Evolutionary conservation across 1,140 invertebrate species (phyloP).

Genomic region (Aphidius gifuensis): DNA sequence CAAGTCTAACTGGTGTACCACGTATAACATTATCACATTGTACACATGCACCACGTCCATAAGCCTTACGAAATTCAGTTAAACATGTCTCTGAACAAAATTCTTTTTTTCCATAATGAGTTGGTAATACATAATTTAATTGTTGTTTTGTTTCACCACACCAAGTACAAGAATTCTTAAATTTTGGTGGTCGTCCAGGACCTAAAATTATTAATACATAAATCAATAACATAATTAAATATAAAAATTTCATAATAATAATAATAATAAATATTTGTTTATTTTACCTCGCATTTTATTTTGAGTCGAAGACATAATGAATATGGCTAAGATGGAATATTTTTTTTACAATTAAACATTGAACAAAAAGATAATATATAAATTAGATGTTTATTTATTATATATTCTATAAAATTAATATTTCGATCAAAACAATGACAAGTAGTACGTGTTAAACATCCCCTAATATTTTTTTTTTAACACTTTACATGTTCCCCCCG

Average conservation of each 20-base stretch:
- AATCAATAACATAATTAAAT: conserved; percentile 6
- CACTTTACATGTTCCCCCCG: too few species aligned
- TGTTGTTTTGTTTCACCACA: conserved; percentile 78
- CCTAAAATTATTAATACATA: conserved; percentile 39
- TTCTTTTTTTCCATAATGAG: conserved; percentile 84
- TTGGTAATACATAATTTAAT: conserved; percentile 81
- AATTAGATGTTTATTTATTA: neutral
- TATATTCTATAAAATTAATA: neutral
- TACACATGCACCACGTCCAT: conserved; percentile 79
- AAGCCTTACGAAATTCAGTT: conserved; percentile 82
- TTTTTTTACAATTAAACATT: conserved; percentile 1
- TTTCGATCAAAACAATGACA: neutral
- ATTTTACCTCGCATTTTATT: conserved; percentile 31
- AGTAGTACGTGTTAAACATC: too few species aligned
- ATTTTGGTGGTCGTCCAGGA: conserved; percentile 72
- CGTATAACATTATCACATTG: conserved; percentile 83
- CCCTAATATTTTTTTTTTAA: too few species aligned
- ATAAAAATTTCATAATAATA: neutral
- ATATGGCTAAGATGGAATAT: conserved; percentile 3
- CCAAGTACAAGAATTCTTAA: conserved; percentile 72
- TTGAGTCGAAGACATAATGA: conserved; percentile 20
- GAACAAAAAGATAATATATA: neutral
- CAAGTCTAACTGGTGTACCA: conserved; percentile 58
- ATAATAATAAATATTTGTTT: neutral
- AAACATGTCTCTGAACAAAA: conserved; percentile 89